These are phyloP conservation scores for Megaleporinus macrocephalus DNA, from an alignment of 2,113 vertebrate species.

Conservation along the genomic window DNA sequence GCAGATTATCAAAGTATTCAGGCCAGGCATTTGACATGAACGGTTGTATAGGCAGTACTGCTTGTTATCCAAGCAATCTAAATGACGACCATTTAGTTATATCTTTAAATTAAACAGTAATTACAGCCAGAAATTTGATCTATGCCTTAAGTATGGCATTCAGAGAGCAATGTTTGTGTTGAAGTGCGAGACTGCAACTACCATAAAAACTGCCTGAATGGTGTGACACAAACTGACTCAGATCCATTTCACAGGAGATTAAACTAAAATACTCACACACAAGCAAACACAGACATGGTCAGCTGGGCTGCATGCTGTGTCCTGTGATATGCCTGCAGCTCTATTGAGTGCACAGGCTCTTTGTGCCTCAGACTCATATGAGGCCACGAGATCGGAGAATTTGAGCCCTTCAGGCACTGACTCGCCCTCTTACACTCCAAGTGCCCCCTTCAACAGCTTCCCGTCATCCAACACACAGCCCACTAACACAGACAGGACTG, in stretches of 20 bases:
- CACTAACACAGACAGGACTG: neutral
- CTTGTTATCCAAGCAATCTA: neutral
- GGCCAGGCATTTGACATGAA: neutral
- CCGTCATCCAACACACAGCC: neutral
- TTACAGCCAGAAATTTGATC: too few relatives aligned
- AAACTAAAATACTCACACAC: neutral
- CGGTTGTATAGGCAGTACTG: neutral
- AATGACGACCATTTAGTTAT: neutral
- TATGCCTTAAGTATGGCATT: too few relatives aligned
- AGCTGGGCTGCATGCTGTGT: neutral
- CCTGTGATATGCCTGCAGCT: neutral
- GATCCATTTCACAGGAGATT: neutral
- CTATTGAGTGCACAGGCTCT: neutral
- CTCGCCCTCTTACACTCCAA: neutral
- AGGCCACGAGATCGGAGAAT: neutral
- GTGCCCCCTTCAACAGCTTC: neutral
- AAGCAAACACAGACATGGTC: neutral
- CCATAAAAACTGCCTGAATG: neutral
- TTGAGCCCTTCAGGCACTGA: neutral
- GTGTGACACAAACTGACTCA: neutral
- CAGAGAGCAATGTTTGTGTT: neutral
- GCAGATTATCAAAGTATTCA: neutral
- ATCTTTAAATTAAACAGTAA: neutral
- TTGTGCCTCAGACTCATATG: constrained; percentile 20
- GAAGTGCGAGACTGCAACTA: neutral